Evolutionary conservation across 2,113 vertebrate genomes (phyloP).

Genomic region (Nettapus auritus): DNA sequence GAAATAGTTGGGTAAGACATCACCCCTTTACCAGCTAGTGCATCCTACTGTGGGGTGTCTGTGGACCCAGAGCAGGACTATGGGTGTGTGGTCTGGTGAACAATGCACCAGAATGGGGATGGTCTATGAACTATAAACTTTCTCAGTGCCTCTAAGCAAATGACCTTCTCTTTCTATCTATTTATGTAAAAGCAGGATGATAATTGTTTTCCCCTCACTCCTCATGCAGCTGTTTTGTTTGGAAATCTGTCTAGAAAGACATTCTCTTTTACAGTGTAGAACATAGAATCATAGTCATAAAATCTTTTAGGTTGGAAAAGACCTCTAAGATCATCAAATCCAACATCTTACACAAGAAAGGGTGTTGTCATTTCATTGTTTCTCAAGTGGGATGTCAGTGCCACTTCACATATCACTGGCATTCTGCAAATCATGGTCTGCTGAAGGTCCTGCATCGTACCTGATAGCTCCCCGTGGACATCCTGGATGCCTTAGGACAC

Average conservation of each 20-base stretch:
- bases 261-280: rapidly evolving
- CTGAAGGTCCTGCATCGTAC: neutral
- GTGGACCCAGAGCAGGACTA: too few relatives aligned
- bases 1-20: neutral
- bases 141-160: neutral
- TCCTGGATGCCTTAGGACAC: neutral
- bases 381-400: neutral
- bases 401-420: neutral
- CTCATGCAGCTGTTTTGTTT: neutral
- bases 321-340: too few relatives aligned
- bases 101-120: neutral
- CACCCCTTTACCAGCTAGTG: neutral
- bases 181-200: neutral
- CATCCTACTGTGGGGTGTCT: neutral
- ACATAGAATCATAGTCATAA: too few relatives aligned
- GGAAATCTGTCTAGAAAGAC: neutral
- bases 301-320: too few relatives aligned
- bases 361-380: neutral
- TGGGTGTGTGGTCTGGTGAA: neutral
- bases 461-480: neutral
- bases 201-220: neutral
- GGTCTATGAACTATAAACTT: neutral
- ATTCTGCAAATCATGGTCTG: neutral
- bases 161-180: neutral
- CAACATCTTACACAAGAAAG: neutral